These are phyloP conservation scores for Gortyna flavago DNA, from an alignment of 2,888 invertebrate genomes.

Conservation along the genomic window DNA sequence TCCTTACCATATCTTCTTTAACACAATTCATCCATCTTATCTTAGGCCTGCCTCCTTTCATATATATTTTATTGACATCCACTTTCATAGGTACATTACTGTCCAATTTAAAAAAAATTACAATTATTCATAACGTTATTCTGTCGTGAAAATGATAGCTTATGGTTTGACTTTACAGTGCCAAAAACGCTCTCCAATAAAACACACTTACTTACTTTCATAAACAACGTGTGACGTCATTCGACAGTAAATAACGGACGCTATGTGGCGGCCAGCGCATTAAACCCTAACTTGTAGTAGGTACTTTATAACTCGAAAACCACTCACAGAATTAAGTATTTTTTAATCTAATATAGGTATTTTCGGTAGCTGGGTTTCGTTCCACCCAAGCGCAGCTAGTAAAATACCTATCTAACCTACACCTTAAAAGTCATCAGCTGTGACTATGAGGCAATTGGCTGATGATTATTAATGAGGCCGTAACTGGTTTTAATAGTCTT, in stretches of 20 bases:
- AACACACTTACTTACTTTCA: too few relatives aligned
- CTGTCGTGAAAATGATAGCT: too few relatives aligned
- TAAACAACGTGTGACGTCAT: too few relatives aligned
- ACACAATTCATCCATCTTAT: conserved; percentile 22
- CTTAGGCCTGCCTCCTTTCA: conserved; percentile 24
- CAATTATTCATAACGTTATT: too few relatives aligned
- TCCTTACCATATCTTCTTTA: conserved; percentile 9
- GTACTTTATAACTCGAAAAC: neutral
- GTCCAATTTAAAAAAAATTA: too few relatives aligned
- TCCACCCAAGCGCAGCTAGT: neutral
- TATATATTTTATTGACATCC: neutral
- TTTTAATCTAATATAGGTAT: neutral
- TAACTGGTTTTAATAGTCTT: conserved; percentile 62
- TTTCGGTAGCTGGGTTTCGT: neutral
- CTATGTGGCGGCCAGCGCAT: too few relatives aligned
- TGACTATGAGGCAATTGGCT: conserved; percentile 37
- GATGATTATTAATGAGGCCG: conserved; percentile 57
- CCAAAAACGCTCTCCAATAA: too few relatives aligned
- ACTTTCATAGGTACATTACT: conserved; percentile 3
- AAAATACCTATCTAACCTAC: conserved; percentile 17
- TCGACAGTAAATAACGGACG: too few relatives aligned
- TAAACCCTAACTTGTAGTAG: too few relatives aligned
- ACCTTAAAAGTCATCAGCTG: conserved; percentile 50
- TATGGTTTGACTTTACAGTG: too few relatives aligned
- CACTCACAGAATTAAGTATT: neutral